phyloP scores from a whole-genome alignment of 1,140 invertebrate genomes.

The Dendrolimus punctatus region DNA sequence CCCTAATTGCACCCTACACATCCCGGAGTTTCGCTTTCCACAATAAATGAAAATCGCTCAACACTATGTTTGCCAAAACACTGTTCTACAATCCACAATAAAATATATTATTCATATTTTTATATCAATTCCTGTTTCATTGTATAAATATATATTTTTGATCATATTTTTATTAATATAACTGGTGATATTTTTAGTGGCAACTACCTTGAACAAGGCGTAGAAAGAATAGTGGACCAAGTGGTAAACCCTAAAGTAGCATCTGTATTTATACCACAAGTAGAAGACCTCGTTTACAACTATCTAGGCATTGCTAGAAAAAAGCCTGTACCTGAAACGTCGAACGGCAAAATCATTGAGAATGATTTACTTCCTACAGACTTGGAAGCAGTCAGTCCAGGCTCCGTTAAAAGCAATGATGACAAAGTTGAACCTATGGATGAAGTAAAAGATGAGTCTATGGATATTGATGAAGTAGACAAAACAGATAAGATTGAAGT shows the following conservation, averaged over 20 bases:
- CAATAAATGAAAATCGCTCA: too few relatives aligned
- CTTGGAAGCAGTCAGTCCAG: constrained; percentile 84
- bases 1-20: too few relatives aligned
- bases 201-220: constrained; percentile 86
- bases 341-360: constrained; percentile 33
- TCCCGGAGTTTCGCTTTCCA: too few relatives aligned
- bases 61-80: too few relatives aligned
- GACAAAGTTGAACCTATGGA: constrained; percentile 56
- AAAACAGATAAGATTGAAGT: constrained; percentile 75
- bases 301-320: constrained; percentile 81
- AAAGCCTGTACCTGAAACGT: constrained; percentile 39
- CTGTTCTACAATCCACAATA: too few relatives aligned
- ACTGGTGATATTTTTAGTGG: constrained; percentile 73
- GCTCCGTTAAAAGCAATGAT: constrained; percentile 76
- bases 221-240: constrained; percentile 95
- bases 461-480: constrained; percentile 60
- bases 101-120: too few relatives aligned
- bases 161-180: constrained; percentile 7
- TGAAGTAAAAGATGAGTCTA: constrained; percentile 15
- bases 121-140: too few relatives aligned
- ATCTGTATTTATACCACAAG: constrained; percentile 89
- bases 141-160: neutral
- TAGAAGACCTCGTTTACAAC: constrained; percentile 92
- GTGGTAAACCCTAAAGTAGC: constrained; percentile 95
- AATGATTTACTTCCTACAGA: constrained; percentile 80